phyloP scores from a whole-genome alignment of 1,140 invertebrate genomes.

The Triops cancriformis region DNA sequence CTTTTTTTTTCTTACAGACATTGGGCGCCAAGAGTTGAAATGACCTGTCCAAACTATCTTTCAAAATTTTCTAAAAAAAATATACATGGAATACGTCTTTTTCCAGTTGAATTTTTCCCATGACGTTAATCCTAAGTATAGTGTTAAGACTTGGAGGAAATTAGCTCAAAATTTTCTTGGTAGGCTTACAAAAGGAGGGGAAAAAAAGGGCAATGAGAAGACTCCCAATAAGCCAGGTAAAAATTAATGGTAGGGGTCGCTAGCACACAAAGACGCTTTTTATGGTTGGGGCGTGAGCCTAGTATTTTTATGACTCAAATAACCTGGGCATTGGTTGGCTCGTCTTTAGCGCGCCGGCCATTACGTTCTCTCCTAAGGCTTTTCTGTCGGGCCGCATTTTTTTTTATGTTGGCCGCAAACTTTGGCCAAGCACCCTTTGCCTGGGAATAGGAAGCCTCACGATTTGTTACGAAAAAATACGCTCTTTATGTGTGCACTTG shows the following conservation, averaged over 20 bases:
- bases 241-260: conserved; percentile 7
- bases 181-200: not conserved
- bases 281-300: conserved; percentile 4
- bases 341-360: not conserved
- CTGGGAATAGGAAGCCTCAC: not conserved
- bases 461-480: conserved; percentile 1
- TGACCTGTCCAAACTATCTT: no score
- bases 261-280: not conserved
- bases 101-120: no score
- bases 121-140: no score
- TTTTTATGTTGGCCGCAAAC: not conserved
- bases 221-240: no score
- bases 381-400: not conserved
- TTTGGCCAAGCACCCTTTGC: no score
- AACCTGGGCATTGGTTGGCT: conserved; percentile 1
- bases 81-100: no score
- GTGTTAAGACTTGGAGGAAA: no score
- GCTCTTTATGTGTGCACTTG: no score
- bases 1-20: not conserved
- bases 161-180: not conserved
- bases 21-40: not conserved
- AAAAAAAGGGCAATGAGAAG: not conserved
- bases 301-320: conserved; percentile 7
- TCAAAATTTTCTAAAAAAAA: no score
- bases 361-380: not conserved